Percentiles rank a stretch among this genome's conserved stretches.
phyloP scores from a whole-genome alignment of 1,140 invertebrate species.

The Habropoda laboriosa region DNA sequence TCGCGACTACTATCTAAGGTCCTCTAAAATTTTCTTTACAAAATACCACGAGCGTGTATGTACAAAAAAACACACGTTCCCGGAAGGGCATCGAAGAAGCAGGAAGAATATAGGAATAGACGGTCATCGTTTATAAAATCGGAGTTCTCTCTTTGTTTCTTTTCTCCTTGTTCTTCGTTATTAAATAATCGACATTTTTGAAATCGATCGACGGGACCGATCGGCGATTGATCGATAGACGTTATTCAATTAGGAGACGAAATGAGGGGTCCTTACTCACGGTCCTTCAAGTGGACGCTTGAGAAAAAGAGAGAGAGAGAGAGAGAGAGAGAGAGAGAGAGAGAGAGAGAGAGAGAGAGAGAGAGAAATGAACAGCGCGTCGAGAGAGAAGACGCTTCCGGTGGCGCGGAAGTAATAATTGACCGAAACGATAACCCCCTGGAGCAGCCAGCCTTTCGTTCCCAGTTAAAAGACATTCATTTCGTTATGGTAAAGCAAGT shows the following conservation, averaged over 20 bases:
- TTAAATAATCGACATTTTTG: not conserved
- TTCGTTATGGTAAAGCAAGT: too few species aligned
- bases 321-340: not conserved
- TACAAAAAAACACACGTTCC: conserved; percentile 26
- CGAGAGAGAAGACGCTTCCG: conserved; percentile 42
- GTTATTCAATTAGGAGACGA: conserved; percentile 20
- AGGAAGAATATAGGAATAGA: conserved; percentile 18
- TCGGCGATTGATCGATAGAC: conserved; percentile 17
- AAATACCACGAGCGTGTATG: conserved; percentile 44
- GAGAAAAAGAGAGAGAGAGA: conserved; percentile 6
- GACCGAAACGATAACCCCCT: conserved; percentile 39
- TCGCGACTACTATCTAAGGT: conserved; percentile 12
- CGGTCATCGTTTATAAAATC: conserved; percentile 17
- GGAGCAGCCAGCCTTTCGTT: not conserved
- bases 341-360: conserved; percentile 26
- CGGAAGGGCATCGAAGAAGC: conserved; percentile 24
- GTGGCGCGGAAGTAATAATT: conserved; percentile 45
- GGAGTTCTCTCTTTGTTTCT: not conserved
- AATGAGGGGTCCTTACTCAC: conserved; percentile 18
- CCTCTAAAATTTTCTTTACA: conserved; percentile 35
- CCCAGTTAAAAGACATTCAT: not conserved
- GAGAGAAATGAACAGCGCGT: conserved; percentile 20
- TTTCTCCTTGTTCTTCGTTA: not conserved
- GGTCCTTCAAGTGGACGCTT: conserved; percentile 18
- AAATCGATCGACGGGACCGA: conserved; percentile 35